Evolutionary conservation across 2,797 vertebrate genomes (phyloP), one percentile per base, ranked within the genome.

Genomic region (Siniperca scherzeri): DNA sequence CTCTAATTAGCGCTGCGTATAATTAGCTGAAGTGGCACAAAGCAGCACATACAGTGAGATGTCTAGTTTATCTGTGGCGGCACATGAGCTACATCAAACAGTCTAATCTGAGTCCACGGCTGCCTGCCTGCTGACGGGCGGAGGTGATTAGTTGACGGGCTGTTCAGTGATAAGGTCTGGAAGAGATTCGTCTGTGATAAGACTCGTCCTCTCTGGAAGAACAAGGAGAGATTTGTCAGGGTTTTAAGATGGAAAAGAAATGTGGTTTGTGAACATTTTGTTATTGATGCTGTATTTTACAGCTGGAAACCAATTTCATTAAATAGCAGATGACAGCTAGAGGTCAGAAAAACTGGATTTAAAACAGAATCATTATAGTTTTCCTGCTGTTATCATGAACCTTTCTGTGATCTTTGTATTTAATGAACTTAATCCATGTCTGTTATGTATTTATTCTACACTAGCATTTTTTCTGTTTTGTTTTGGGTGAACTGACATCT

Each of bases 11-110:
- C 16, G 0, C 11, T 16, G 52, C 11, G 11, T 84, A 67, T 76
- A 72, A 87, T 84, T 60, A 77, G 70, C 74, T 76, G 77, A 76
- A 75, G 53, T 33, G 25, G 61, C 77, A 64, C 48, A 64, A 73
- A 38, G 59, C 59, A 36, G 21, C 57, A 33, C 48, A 19, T 74
- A 70, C 70, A 72, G 69, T 25, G 48, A 56, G 60, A 55, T 5
- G 62, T 64, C 73, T 57, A 55, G 60, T 76, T 84, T 76, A 80
- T 80, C 77, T 66, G 52, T 3, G 14, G 22, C 5, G 4, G 59
- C 50, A 65, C 74, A 59, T 14, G 21, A 77, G 50, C 82, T 12
- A 48, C 74, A 78, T 78, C 83, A 81, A 65, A 78, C 69, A 11
- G 36, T 50, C 22, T 44, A 53, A 77, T 80, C 72, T 17, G 62